A percentile compares a stretch with the other conserved stretches of the same genome.
Evolutionary conservation across 2,797 vertebrate species (phyloP).

Genomic region (Bovichtus variegatus): DNA sequence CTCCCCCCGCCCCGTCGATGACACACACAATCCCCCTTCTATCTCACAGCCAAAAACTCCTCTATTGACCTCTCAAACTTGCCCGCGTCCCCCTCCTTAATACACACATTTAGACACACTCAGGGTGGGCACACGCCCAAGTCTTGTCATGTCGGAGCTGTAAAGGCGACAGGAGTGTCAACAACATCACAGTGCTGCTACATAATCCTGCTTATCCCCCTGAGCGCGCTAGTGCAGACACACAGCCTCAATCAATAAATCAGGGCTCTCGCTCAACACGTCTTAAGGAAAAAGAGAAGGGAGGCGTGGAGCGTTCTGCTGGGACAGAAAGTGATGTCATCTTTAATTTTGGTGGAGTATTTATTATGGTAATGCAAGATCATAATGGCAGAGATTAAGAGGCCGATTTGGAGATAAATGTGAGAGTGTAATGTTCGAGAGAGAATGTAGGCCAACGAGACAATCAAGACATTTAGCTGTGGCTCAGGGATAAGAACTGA

Average conservation of each 20-base stretch:
- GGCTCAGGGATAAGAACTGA: slow-evolving; percentile 45
- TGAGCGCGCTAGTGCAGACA: slow-evolving; percentile 25
- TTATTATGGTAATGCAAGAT: slow-evolving; percentile 51
- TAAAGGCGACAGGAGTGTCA: slow-evolving; percentile 73
- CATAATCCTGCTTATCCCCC: slow-evolving; percentile 62
- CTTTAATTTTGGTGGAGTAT: slow-evolving; percentile 47
- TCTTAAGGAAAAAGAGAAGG: slow-evolving; percentile 34
- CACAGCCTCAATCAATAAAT: slow-evolving; percentile 66
- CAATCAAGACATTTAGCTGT: slow-evolving; percentile 58
- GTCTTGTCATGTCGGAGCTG: slow-evolving; percentile 58
- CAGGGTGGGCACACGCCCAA: slow-evolving; percentile 57
- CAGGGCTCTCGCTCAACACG: slow-evolving; percentile 45
- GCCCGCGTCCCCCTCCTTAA: slow-evolving; percentile 5
- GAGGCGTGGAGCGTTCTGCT: slow-evolving; percentile 2
- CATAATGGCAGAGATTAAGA: slow-evolving; percentile 55
- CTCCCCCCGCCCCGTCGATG: background rate
- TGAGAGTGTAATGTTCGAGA: slow-evolving; percentile 33
- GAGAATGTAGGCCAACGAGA: slow-evolving; percentile 57
- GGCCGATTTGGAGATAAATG: slow-evolving; percentile 56
- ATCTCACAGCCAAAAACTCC: slow-evolving; percentile 52
- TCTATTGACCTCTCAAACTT: slow-evolving; percentile 46
- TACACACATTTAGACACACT: slow-evolving; percentile 51
- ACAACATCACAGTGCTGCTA: slow-evolving; percentile 66
- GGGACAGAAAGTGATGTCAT: slow-evolving; percentile 60
- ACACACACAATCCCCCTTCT: slow-evolving; percentile 32